A percentile compares a stretch with the other conserved stretches of the same genome.
Conservation (phyloP, 2,888 invertebrate genomes). For the Terebella lapidaria region DNA sequence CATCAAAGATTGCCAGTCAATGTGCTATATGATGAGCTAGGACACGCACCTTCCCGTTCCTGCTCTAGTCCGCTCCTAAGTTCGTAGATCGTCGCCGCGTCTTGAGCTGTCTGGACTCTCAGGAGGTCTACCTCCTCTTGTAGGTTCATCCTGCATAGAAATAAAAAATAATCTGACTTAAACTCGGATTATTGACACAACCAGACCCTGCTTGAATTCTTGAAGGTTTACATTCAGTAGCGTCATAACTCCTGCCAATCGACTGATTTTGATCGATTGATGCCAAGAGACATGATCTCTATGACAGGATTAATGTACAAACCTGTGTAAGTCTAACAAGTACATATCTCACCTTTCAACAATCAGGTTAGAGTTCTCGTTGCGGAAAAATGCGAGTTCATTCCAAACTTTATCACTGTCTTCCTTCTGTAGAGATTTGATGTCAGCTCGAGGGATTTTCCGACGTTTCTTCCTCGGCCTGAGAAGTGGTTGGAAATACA, state of each 20-base stretch:
- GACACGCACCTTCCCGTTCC: slow-evolving; percentile 41
- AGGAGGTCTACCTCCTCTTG: slow-evolving; percentile 46
- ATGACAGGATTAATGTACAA: too few species aligned
- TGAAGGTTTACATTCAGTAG: too few species aligned
- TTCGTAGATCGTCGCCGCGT: slow-evolving; percentile 47
- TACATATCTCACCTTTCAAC: slow-evolving; percentile 43
- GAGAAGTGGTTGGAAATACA: neutral
- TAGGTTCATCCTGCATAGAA: slow-evolving; percentile 35
- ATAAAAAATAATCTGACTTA: neutral
- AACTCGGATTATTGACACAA: neutral
- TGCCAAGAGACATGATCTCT: too few species aligned
- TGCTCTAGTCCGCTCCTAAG: slow-evolving; percentile 42
- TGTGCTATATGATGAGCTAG: too few species aligned
- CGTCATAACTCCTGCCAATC: too few species aligned
- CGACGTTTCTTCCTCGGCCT: slow-evolving; percentile 17
- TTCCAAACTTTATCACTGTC: slow-evolving; percentile 50
- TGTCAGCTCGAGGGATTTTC: slow-evolving; percentile 34
- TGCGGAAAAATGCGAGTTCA: slow-evolving; percentile 45
- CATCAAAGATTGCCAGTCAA: too few species aligned
- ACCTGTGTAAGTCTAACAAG: too few species aligned
- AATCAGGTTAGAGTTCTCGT: slow-evolving; percentile 40
- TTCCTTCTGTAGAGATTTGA: slow-evolving; percentile 43
- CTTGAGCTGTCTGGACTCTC: slow-evolving; percentile 40
- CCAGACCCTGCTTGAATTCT: too few species aligned
- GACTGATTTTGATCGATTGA: too few species aligned